phyloP scores from a whole-genome alignment of 2,113 vertebrate species.

The Rhinolophus sinicus region DNA sequence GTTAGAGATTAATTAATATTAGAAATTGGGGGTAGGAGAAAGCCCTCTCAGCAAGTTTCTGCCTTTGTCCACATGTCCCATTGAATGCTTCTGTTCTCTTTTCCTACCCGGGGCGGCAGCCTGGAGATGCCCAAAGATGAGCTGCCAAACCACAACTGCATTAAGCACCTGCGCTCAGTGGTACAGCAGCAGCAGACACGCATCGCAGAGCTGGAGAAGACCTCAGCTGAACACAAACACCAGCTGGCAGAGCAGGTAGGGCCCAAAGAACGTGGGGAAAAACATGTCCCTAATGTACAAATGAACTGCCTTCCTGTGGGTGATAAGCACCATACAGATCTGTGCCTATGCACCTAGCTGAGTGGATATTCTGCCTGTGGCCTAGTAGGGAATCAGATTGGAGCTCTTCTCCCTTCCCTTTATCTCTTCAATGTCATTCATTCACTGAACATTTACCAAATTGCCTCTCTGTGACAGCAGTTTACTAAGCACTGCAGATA shows the following conservation, averaged over 20 bases:
- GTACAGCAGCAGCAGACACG: conserved; percentile 96
- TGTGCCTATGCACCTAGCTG: neutral
- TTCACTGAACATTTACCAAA: neutral
- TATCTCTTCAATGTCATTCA: neutral
- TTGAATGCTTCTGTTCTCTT: neutral
- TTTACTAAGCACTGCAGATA: neutral
- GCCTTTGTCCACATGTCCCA: neutral
- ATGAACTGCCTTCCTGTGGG: neutral
- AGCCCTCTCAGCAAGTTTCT: neutral
- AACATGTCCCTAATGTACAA: neutral
- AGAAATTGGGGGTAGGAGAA: neutral
- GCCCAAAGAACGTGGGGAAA: accelerated
- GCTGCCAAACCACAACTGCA: conserved; percentile 96
- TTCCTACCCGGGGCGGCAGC: conserved; percentile 79
- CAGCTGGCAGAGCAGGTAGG: conserved; percentile 96
- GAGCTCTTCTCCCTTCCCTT: neutral
- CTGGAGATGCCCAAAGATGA: conserved; percentile 99
- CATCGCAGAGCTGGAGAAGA: conserved; percentile 97
- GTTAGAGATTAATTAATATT: neutral
- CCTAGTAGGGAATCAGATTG: neutral
- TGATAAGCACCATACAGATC: neutral
- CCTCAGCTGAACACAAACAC: conserved; percentile 94
- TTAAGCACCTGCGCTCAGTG: conserved; percentile 94
- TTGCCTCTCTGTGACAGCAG: neutral
- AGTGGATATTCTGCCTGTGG: neutral